Conservation (phyloP, 2,797 vertebrate genomes). For the Limosa lapponica region DNA sequence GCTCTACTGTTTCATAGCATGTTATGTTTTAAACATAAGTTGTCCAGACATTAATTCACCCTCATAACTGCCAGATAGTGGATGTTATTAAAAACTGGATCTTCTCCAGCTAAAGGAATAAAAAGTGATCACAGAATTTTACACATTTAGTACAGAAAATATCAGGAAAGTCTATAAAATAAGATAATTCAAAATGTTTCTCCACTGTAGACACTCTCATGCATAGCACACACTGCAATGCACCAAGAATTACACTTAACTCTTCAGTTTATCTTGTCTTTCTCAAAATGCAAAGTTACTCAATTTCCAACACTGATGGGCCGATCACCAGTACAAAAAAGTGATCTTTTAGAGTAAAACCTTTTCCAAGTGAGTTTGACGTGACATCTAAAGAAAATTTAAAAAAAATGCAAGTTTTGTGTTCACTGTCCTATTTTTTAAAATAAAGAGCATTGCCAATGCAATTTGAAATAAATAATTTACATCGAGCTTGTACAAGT, state of each 20-base stretch:
- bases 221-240: accelerated
- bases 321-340: neutral
- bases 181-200: neutral
- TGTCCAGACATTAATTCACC: neutral
- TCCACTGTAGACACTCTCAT: neutral
- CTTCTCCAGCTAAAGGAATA: neutral
- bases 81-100: neutral
- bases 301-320: neutral
- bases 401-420: neutral
- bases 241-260: neutral
- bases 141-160: neutral
- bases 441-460: neutral
- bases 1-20: neutral
- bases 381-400: neutral
- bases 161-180: neutral
- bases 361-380: neutral
- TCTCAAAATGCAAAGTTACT: neutral
- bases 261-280: neutral
- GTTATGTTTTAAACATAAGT: neutral
- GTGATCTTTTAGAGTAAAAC: neutral
- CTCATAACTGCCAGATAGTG: neutral
- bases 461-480: conserved; percentile 35
- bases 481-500: neutral
- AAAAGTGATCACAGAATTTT: neutral
- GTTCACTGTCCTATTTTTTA: neutral